Percentiles rank a stretch among this genome's conserved stretches.
phyloP scores from a whole-genome alignment of 1,140 invertebrate genomes.

The Brachionus paranguensis region DNA sequence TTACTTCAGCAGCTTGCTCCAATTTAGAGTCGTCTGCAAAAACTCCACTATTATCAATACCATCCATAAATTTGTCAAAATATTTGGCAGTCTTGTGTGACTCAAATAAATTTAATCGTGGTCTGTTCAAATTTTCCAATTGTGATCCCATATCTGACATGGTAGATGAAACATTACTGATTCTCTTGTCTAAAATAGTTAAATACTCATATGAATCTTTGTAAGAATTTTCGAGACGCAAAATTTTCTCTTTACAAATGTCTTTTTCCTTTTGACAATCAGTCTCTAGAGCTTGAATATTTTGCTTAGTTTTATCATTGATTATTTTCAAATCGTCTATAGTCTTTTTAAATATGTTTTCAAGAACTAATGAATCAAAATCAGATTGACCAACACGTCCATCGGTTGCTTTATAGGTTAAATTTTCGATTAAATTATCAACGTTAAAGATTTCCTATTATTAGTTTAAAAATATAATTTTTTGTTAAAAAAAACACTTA shows the following conservation, averaged over 20 bases:
- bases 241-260: not conserved
- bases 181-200: not conserved
- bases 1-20: constrained; percentile 93
- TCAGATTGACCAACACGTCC: constrained; percentile 17
- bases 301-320: constrained; percentile 30
- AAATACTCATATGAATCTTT: constrained; percentile 27
- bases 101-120: constrained; percentile 7
- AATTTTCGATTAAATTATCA: constrained; percentile 39
- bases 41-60: constrained; percentile 11
- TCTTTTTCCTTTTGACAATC: constrained; percentile 21
- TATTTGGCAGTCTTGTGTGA: constrained; percentile 30
- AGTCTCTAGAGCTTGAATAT: not conserved
- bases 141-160: constrained; percentile 32
- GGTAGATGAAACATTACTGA: constrained; percentile 6
- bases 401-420: constrained; percentile 31
- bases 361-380: constrained; percentile 36
- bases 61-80: constrained; percentile 39
- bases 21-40: constrained; percentile 59
- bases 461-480: not conserved
- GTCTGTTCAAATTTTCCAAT: constrained; percentile 30
- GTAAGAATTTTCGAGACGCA: not conserved
- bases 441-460: not conserved
- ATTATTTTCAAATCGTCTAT: constrained; percentile 21
- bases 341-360: constrained; percentile 30
- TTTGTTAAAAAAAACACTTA: not conserved